A percentile compares a stretch with the other conserved stretches of the same genome.
Evolutionary conservation across 2,888 invertebrate genomes (phyloP).

Genomic region (Drosophila peninsularis): DNA sequence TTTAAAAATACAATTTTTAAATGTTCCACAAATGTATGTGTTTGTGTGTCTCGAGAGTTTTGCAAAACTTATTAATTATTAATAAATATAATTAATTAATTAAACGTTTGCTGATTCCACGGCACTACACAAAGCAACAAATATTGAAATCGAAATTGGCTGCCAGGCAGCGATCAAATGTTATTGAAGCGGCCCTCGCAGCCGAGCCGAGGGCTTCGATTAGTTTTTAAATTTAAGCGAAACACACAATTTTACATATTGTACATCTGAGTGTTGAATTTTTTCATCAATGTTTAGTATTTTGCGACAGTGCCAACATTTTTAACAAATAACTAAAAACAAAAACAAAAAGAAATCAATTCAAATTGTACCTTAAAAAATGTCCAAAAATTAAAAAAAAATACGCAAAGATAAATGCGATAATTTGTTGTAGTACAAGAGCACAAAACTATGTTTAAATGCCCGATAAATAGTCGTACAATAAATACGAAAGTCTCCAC

Average conservation of each 20-base stretch:
- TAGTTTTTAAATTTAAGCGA: conserved; percentile 46
- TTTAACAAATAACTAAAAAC: conserved; percentile 34
- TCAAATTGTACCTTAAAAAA: conserved; percentile 64
- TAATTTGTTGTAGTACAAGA: conserved; percentile 41
- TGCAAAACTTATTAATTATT: conserved; percentile 40
- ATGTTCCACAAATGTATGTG: conserved; percentile 23
- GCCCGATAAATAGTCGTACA: conserved; percentile 47
- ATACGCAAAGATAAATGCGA: conserved; percentile 16
- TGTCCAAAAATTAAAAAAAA: conserved; percentile 37
- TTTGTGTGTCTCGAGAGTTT: conserved; percentile 56
- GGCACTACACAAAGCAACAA: conserved; percentile 12
- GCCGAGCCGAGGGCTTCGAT: conserved; percentile 9
- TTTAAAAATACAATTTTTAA: conserved; percentile 17
- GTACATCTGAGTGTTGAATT: conserved; percentile 71
- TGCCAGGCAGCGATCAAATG: conserved; percentile 21
- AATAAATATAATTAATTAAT: conserved; percentile 31
- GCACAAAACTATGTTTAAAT: conserved; percentile 49
- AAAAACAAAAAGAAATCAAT: conserved; percentile 26
- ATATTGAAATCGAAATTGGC: conserved; percentile 24
- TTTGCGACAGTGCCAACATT: conserved; percentile 62
- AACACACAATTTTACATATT: conserved; percentile 64
- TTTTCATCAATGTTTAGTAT: conserved; percentile 70
- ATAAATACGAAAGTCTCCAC: conserved; percentile 42
- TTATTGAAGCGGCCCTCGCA: conserved; percentile 29
- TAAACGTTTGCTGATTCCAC: conserved; percentile 60